A percentile compares a stretch with the other conserved stretches of the same genome.
These are phyloP conservation scores for Tachystola acroxantha DNA, from an alignment of 2,888 invertebrate species.

Conservation along the genomic window DNA sequence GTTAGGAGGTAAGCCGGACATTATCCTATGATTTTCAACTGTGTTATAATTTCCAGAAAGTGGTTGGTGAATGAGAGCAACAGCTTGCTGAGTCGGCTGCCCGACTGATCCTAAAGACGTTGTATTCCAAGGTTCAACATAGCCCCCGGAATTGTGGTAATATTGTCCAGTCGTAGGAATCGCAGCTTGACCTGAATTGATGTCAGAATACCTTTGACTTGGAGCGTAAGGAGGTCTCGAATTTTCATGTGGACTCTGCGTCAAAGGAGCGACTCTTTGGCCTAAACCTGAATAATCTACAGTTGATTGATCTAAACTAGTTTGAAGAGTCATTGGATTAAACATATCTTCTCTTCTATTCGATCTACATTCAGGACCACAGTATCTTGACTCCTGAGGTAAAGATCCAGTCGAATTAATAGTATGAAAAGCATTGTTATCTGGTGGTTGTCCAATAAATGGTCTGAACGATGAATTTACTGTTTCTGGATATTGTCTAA, in stretches of 20 bases:
- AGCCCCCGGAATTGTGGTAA: background rate
- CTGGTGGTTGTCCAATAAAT: no score
- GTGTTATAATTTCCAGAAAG: no score
- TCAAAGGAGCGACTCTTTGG: background rate
- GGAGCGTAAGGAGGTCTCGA: background rate
- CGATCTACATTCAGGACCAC: no score
- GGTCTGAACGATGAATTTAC: no score
- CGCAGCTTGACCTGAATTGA: background rate
- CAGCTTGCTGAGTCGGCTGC: background rate
- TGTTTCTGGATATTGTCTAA: no score
- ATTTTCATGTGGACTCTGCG: background rate
- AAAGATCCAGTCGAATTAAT: no score
- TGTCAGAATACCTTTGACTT: background rate
- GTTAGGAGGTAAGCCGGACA: no score
- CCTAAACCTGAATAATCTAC: background rate
- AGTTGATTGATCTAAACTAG: background rate
- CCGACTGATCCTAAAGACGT: background rate
- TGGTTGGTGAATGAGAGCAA: background rate
- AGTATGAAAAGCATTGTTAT: no score
- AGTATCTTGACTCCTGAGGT: no score
- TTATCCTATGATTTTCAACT: no score
- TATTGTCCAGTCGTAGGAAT: background rate
- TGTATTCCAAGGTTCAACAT: background rate
- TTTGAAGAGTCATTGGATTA: background rate
- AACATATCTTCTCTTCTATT: background rate